These are phyloP conservation scores for Neomonachus schauinslandi DNA, from an alignment of 2,113 vertebrate species.

Conservation along the genomic window DNA sequence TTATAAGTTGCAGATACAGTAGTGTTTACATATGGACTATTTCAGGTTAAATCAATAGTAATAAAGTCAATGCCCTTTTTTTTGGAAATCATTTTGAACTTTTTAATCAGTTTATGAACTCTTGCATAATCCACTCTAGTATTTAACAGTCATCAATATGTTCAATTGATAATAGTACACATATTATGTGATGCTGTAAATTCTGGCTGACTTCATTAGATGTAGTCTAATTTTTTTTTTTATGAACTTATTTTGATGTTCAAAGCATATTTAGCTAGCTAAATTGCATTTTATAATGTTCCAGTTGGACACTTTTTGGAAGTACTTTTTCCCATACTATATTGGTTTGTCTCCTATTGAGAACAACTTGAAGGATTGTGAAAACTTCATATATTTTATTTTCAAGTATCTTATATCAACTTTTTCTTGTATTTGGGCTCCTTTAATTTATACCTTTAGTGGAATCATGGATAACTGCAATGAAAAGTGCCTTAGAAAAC, in stretches of 20 bases:
- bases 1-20: not conserved
- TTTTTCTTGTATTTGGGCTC: not conserved
- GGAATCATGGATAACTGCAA: not conserved
- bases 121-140: not conserved
- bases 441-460: not conserved
- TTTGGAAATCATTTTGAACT: conserved; percentile 26
- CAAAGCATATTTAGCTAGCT: not conserved
- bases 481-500: not conserved
- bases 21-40: not conserved
- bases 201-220: not conserved
- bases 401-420: not conserved
- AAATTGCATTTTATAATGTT: not conserved
- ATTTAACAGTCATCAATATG: not conserved
- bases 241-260: not conserved
- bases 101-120: conserved; percentile 26
- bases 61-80: not conserved
- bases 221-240: conserved; percentile 39
- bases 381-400: not conserved
- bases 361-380: not conserved
- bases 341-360: not conserved
- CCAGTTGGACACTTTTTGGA: not conserved
- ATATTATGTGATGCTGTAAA: not conserved
- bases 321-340: not conserved
- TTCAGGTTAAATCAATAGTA: conserved; percentile 44
- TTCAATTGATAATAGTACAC: not conserved